phyloP scores from a whole-genome alignment of 1,140 invertebrate species.

The Drosophila ficusphila region DNA sequence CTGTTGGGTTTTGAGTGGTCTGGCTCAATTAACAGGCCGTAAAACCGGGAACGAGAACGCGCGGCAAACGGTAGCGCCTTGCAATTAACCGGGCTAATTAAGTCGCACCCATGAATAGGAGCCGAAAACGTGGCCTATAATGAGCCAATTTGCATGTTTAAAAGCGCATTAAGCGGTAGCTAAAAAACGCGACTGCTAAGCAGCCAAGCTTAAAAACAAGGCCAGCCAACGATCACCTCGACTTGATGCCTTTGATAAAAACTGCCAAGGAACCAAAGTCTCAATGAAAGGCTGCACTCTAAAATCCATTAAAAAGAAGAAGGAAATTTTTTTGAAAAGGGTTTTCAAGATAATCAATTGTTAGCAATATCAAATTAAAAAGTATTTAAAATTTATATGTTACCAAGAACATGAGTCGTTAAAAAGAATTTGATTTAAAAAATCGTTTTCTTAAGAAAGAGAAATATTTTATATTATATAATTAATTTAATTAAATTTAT shows the following conservation, averaged over 20 bases:
- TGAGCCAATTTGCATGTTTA: conserved; percentile 76
- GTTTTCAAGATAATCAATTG: no score
- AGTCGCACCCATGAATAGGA: conserved; percentile 61
- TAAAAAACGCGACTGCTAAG: conserved; percentile 11
- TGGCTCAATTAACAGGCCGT: conserved; percentile 48
- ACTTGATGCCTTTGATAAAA: conserved; percentile 15
- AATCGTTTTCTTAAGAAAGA: no score
- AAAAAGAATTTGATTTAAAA: no score
- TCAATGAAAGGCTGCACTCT: neutral
- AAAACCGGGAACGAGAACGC: conserved; percentile 7
- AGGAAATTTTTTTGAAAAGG: neutral
- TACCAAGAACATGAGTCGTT: no score
- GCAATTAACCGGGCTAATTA: conserved; percentile 74
- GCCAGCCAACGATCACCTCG: conserved; percentile 22
- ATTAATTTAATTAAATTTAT: no score
- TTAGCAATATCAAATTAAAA: no score
- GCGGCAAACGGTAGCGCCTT: conserved; percentile 67
- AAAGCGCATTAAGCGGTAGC: conserved; percentile 57
- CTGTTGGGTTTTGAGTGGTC: conserved; percentile 1
- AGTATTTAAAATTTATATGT: no score
- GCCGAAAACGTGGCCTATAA: conserved; percentile 55
- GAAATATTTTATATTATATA: no score
- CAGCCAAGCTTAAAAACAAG: conserved; percentile 40
- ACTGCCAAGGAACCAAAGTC: neutral
- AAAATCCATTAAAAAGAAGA: neutral